Evolutionary conservation across 2,113 vertebrate species (phyloP), one percentile per base, ranked within the genome.

Genomic region (Alectura lathami): DNA sequence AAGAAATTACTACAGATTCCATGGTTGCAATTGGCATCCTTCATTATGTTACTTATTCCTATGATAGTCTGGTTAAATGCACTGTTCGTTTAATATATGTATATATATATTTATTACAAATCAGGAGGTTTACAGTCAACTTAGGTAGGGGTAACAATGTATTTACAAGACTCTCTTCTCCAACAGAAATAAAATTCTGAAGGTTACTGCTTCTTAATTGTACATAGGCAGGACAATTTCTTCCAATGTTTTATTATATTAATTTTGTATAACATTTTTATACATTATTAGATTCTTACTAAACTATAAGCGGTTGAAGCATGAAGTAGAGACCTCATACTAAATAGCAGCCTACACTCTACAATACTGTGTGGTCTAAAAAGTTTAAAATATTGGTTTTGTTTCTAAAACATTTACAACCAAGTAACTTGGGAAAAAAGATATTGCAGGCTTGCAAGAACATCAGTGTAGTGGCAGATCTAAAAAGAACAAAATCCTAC

Each of bases 191-290:
- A 91, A 57, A 76, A 95, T 96, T 96, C 88, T 72, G 68, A 91
- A 72, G 51, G 63, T 72, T 90, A 40, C 69, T 95, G 48, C 69
- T 93, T 95, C 84, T 88, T 95, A 96, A 94, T 83, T 93, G 86
- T 87, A 88, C 89, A 89, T 45, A 95, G 72, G 50, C 68, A 95
- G 77, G 78, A 82, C 90, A 94, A 88, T 93, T 96, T 97, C 62
- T 78, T 93, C 40, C 92, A 90, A 63, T 76, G 76, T 88, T 95
- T 96, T 95, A 94, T 96, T 87, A 82, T 30, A 86, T 96, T 96
- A 93, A 92, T 96, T 96, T 94, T 96, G 43, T 92, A 83, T 85
- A 93, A 93, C 76, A 88, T 47, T 89, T 84, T 96, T 96, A 93
- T 48, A 81, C 76, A 48, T 94, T 94, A 95, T 95, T 94, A 92